Percentiles rank a stretch among this genome's conserved stretches.
Conservation (phyloP, 2,797 vertebrate species). For the Pseudochirops cupreus region DNA sequence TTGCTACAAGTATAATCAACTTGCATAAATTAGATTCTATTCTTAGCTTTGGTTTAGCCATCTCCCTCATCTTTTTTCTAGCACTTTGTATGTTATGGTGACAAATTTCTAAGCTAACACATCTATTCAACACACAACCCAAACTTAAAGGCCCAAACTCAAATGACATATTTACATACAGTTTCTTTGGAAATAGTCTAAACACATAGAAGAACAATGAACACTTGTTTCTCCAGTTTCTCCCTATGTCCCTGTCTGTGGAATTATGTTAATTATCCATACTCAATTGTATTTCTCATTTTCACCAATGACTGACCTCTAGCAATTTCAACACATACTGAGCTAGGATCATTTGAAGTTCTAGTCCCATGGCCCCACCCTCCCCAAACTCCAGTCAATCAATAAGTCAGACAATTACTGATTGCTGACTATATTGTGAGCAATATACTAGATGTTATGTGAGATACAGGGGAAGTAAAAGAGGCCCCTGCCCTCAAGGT, state of each 20-base stretch:
- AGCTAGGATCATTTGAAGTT: background rate
- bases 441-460: background rate
- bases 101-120: constrained; percentile 72
- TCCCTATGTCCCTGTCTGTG: accelerated
- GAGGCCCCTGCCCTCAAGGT: background rate
- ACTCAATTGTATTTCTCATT: accelerated
- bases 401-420: background rate
- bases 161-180: background rate
- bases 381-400: background rate
- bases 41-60: constrained; percentile 71
- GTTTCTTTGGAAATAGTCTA: background rate
- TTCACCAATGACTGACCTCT: background rate
- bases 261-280: accelerated
- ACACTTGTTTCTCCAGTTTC: accelerated
- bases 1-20: constrained; percentile 79
- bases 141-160: constrained; percentile 15
- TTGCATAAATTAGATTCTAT: constrained; percentile 80
- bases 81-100: constrained; percentile 72
- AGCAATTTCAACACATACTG: accelerated
- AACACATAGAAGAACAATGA: background rate
- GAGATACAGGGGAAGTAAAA: too few relatives aligned
- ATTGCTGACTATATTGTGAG: background rate
- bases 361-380: background rate
- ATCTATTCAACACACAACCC: constrained; percentile 34
- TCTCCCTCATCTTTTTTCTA: constrained; percentile 49